Evolutionary conservation across 2,888 invertebrate genomes (phyloP).

Genomic region (Yponomeuta cagnagella): DNA sequence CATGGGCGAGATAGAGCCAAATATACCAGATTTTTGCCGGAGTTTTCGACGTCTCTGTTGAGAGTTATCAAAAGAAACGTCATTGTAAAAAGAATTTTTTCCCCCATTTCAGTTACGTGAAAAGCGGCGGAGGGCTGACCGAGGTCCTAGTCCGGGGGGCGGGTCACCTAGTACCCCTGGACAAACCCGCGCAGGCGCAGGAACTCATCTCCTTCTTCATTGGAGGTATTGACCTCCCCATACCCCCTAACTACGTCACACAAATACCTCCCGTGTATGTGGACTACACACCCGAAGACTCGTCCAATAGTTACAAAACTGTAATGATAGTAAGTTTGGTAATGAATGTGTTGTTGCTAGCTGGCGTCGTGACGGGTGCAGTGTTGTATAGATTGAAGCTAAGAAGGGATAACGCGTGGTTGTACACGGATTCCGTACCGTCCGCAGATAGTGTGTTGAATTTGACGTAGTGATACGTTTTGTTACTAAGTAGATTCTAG

Average conservation of each 20-base stretch:
- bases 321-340: slow-evolving; percentile 43
- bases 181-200: slow-evolving; percentile 61
- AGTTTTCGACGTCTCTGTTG: too few relatives aligned
- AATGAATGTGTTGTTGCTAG: slow-evolving; percentile 42
- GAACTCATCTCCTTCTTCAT: slow-evolving; percentile 45
- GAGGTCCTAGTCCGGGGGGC: slow-evolving; percentile 75
- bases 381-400: slow-evolving; percentile 5
- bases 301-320: slow-evolving; percentile 22
- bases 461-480: slow-evolving; percentile 6
- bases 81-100: neutral
- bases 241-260: neutral
- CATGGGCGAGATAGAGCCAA: too few relatives aligned
- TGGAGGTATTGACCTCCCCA: slow-evolving; percentile 29
- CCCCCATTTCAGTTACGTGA: slow-evolving; percentile 63
- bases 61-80: too few relatives aligned
- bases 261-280: neutral
- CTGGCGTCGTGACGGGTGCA: slow-evolving; percentile 32
- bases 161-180: slow-evolving; percentile 78
- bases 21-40: too few relatives aligned
- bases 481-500: neutral
- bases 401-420: neutral
- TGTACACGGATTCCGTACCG: neutral
- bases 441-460: slow-evolving; percentile 3
- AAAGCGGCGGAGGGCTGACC: slow-evolving; percentile 69
- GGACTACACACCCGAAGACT: neutral